Conservation (phyloP, 2,113 vertebrate genomes). For the Gnathonemus echidnorhynchus region DNA sequence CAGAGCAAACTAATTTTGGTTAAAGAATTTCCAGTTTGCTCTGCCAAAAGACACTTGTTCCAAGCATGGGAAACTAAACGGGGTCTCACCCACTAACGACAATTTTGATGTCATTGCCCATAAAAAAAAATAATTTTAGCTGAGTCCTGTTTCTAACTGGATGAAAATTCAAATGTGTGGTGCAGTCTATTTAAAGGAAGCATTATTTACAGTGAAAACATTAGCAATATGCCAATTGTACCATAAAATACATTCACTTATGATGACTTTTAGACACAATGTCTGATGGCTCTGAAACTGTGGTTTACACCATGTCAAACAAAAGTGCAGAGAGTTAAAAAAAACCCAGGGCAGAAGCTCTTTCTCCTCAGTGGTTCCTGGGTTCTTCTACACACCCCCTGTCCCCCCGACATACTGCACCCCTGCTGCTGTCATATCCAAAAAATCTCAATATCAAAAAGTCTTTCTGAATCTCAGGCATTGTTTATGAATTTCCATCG, state of each 20-base stretch:
- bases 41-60: slow-evolving; percentile 9
- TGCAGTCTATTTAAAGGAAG: neutral
- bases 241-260: neutral
- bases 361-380: neutral
- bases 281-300: neutral
- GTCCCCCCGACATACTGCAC: neutral
- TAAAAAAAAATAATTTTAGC: neutral
- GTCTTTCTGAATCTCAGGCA: neutral
- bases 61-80: slow-evolving; percentile 1
- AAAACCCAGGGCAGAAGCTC: neutral
- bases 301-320: neutral
- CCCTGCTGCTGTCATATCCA: neutral
- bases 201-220: neutral
- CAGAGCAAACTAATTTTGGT: slow-evolving; percentile 7
- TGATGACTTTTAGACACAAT: neutral
- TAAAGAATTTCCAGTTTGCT: neutral
- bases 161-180: neutral
- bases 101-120: neutral
- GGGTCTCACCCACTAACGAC: neutral
- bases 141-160: neutral
- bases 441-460: too few relatives aligned
- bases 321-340: neutral
- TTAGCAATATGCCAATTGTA: neutral
- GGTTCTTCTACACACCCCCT: neutral
- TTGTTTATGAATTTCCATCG: neutral